phyloP scores from a whole-genome alignment of 2,113 vertebrate genomes.

The Phrynosoma blainvillii region DNA sequence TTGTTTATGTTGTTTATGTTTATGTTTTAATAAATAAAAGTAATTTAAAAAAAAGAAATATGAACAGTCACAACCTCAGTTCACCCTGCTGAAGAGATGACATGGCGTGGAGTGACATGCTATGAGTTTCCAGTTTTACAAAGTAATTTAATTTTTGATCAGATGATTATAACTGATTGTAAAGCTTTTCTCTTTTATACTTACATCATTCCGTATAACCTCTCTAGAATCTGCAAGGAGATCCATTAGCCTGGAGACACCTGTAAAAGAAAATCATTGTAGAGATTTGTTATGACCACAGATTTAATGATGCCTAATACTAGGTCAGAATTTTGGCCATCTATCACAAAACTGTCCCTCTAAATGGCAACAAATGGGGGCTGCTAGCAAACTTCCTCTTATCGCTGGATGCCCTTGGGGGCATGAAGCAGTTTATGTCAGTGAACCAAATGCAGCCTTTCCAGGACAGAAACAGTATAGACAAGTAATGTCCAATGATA shows the following conservation, averaged over 20 bases:
- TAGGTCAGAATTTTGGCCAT: background rate
- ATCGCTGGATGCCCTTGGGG: background rate
- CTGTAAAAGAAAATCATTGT: conserved; percentile 68
- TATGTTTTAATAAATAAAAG: too few relatives aligned
- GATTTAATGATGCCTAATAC: too few relatives aligned
- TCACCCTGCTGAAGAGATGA: background rate
- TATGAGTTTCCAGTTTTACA: background rate
- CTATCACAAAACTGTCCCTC: background rate
- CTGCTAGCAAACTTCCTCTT: background rate
- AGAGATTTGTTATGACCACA: background rate
- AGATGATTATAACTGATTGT: background rate
- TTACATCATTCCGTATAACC: conserved; percentile 97
- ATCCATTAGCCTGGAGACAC: conserved; percentile 97
- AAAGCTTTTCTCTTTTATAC: conserved; percentile 50
- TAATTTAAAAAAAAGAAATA: too few relatives aligned
- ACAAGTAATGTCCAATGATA: background rate
- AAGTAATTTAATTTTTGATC: background rate
- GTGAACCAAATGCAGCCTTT: background rate
- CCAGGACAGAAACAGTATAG: background rate
- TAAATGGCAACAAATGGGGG: background rate
- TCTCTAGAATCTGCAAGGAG: conserved; percentile 95
- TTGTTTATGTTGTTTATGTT: too few relatives aligned
- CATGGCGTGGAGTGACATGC: background rate
- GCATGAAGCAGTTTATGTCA: background rate
- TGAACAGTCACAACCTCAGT: too few relatives aligned